These are phyloP conservation scores for Loxodonta africana DNA, from an alignment of 2,113 vertebrate genomes.

Conservation along the genomic window DNA sequence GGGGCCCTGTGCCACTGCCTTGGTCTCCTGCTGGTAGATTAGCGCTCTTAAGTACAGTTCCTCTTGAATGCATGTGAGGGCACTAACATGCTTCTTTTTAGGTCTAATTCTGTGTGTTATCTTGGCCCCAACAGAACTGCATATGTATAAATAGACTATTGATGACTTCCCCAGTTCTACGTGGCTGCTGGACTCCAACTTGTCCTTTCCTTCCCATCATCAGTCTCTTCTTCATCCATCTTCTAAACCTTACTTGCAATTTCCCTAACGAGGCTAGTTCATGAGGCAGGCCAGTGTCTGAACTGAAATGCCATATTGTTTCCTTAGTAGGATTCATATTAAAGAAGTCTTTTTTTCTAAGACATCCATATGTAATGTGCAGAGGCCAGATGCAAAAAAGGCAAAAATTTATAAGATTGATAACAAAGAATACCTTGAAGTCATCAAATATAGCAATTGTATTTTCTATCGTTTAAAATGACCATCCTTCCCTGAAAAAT, in stretches of 20 bases:
- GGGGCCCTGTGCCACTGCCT: neutral
- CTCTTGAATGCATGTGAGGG: neutral
- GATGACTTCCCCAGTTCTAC: neutral
- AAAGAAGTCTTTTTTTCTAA: neutral
- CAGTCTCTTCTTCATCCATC: neutral
- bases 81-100: neutral
- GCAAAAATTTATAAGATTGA: neutral
- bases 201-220: neutral
- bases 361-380: neutral
- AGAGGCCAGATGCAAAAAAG: neutral
- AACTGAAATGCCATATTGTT: neutral
- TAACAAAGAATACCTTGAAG: neutral
- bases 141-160: neutral
- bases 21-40: neutral
- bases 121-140: neutral
- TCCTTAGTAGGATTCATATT: neutral
- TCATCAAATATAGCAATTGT: neutral
- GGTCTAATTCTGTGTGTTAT: neutral
- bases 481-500: neutral
- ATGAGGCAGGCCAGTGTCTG: neutral
- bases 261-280: neutral
- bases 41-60: no score
- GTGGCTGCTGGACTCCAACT: neutral
- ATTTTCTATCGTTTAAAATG: neutral
- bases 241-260: neutral